phyloP scores from a whole-genome alignment of 2,113 vertebrate genomes.

The Rhabdornis inornatus region DNA sequence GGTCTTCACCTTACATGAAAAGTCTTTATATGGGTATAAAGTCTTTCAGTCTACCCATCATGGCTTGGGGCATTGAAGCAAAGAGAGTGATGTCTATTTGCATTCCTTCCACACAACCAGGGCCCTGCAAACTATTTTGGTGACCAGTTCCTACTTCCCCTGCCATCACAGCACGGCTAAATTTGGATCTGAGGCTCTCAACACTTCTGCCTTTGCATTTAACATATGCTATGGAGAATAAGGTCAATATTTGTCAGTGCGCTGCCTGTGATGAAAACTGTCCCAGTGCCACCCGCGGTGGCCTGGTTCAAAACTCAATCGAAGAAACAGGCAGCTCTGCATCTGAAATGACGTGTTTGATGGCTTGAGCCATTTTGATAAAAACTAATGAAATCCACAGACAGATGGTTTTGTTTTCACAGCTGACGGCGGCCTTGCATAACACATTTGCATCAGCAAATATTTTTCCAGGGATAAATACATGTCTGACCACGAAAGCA shows the following conservation, averaged over 20 bases:
- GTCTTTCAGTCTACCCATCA: not conserved
- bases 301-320: not conserved
- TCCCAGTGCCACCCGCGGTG: not conserved
- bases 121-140: not conserved
- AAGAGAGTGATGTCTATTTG: not conserved
- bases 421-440: slow-evolving; percentile 1
- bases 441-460: slow-evolving; percentile 17
- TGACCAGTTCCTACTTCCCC: not conserved
- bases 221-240: not conserved
- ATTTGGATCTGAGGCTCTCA: slow-evolving; percentile 5
- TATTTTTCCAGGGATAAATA: slow-evolving; percentile 22
- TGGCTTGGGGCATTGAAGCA: fast-evolving
- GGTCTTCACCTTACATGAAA: not conserved
- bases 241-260: not conserved
- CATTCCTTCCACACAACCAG: not conserved
- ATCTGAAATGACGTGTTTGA: not conserved
- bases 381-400: slow-evolving; percentile 21
- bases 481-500: not conserved
- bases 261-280: not conserved
- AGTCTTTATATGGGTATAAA: no score
- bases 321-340: not conserved
- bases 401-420: slow-evolving; percentile 23
- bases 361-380: slow-evolving; percentile 20
- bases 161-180: not conserved
- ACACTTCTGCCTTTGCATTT: not conserved